A percentile compares a stretch with the other conserved stretches of the same genome.
Conservation (phyloP, 2,888 invertebrate species). For the Machimus atricapillus region DNA sequence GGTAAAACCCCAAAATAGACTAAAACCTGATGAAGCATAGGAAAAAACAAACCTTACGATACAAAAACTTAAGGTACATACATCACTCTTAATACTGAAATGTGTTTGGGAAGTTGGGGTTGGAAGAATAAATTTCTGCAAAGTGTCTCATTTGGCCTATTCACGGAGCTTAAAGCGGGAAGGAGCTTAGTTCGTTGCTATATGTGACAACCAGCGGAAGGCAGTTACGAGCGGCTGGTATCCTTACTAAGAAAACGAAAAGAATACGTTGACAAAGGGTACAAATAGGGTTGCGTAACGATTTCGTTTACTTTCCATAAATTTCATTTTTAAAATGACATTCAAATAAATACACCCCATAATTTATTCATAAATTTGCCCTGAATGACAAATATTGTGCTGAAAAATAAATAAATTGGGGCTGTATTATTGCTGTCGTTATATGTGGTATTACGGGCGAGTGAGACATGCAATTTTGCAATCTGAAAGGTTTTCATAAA, state of each 20-base stretch:
- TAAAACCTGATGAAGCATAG: conserved; percentile 22
- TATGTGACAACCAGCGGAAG: conserved; percentile 4
- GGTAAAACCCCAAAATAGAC: conserved; percentile 38
- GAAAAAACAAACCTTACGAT: not conserved
- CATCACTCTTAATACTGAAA: conserved; percentile 30
- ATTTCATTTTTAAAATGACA: conserved; percentile 40
- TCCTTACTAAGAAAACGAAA: not conserved
- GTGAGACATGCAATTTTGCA: not conserved
- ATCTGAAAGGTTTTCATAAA: not conserved
- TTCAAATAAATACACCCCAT: conserved; percentile 38
- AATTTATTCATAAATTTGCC: conserved; percentile 41
- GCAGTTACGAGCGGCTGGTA: not conserved
- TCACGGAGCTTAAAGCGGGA: conserved; percentile 28
- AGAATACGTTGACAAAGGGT: not conserved
- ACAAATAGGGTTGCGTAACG: conserved; percentile 8
- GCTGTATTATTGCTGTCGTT: not conserved
- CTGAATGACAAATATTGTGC: conserved; percentile 34
- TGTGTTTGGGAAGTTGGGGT: conserved; percentile 13
- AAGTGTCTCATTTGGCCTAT: conserved; percentile 41
- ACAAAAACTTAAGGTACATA: conserved; percentile 1
- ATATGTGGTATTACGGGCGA: not conserved
- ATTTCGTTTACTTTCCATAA: conserved; percentile 27
- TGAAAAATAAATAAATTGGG: not conserved
- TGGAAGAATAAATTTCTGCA: conserved; percentile 33
- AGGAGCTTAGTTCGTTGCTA: conserved; percentile 24